Evolutionary conservation across 2,797 vertebrate species (phyloP).

Genomic region (Paedocypris micromegethes): DNA sequence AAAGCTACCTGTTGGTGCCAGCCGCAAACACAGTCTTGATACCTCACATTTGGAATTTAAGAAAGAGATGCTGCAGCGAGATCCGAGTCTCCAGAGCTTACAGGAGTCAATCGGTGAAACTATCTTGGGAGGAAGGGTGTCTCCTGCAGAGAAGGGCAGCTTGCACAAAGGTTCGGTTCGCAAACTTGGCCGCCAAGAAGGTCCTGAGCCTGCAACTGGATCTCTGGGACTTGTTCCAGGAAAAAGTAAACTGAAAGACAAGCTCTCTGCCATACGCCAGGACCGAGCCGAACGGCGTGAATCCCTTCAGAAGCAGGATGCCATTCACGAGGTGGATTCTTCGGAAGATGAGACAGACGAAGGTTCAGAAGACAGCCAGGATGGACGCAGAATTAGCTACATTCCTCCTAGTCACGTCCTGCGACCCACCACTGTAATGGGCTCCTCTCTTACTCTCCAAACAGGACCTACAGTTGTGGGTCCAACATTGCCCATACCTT

Average conservation of each 20-base stretch:
- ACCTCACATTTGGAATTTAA: constrained; percentile 86
- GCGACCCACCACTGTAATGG: constrained; percentile 60
- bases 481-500: constrained; percentile 50
- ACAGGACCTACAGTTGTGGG: constrained; percentile 55
- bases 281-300: constrained; percentile 89
- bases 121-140: constrained; percentile 64
- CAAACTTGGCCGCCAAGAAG: constrained; percentile 71
- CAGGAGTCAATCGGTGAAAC: constrained; percentile 79
- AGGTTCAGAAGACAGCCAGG: constrained; percentile 85
- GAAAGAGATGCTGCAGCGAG: constrained; percentile 89
- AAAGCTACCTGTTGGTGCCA: constrained; percentile 67
- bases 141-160: constrained; percentile 77
- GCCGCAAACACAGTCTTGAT: constrained; percentile 88
- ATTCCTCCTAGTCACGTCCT: constrained; percentile 58
- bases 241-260: constrained; percentile 74
- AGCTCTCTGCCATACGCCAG: constrained; percentile 81
- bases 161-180: constrained; percentile 76
- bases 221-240: constrained; percentile 60
- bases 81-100: constrained; percentile 78
- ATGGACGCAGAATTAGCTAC: constrained; percentile 64
- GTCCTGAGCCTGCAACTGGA: constrained; percentile 53
- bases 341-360: constrained; percentile 93
- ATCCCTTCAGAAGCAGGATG: constrained; percentile 93
- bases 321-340: constrained; percentile 92
- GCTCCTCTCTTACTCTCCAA: constrained; percentile 48